Conservation (phyloP, 2,888 invertebrate species). For the Dasysyrphus albostriatus region DNA sequence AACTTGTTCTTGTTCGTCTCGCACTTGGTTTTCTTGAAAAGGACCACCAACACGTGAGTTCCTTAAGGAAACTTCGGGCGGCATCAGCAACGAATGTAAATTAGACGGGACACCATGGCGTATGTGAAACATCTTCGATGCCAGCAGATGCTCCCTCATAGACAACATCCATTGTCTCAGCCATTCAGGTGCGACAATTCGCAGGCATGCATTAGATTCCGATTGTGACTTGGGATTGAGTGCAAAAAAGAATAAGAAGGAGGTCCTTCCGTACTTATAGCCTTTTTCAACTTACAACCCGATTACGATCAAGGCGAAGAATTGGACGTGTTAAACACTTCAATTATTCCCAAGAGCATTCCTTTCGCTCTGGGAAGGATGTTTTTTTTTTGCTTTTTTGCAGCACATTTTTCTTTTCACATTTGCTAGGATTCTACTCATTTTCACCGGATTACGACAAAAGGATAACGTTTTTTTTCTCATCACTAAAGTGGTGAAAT, state of each 20-base stretch:
- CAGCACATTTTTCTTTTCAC: slow-evolving; percentile 29
- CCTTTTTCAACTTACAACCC: slow-evolving; percentile 65
- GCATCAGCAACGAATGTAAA: slow-evolving; percentile 65
- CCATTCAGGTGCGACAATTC: slow-evolving; percentile 73
- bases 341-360: slow-evolving; percentile 76
- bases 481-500: slow-evolving; percentile 69
- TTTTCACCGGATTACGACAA: slow-evolving; percentile 65
- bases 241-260: slow-evolving; percentile 19
- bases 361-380: slow-evolving; percentile 33
- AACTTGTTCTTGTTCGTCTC: slow-evolving; percentile 4
- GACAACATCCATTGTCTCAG: slow-evolving; percentile 57
- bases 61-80: slow-evolving; percentile 68
- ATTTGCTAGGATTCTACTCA: slow-evolving; percentile 56
- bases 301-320: slow-evolving; percentile 70
- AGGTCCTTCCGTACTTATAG: slow-evolving; percentile 30
- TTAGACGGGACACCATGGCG: slow-evolving; percentile 63
- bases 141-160: slow-evolving; percentile 52
- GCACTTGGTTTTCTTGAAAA: slow-evolving; percentile 17
- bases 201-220: slow-evolving; percentile 74
- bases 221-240: slow-evolving; percentile 57
- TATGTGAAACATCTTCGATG: slow-evolving; percentile 75
- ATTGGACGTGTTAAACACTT: slow-evolving; percentile 75
- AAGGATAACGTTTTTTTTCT: slow-evolving; percentile 37
- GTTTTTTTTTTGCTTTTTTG: neutral
- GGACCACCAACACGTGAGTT: slow-evolving; percentile 39